Percentiles rank a stretch among this genome's conserved stretches.
These are phyloP conservation scores for Lepidurus couesii DNA, from an alignment of 1,140 invertebrate genomes.

Conservation along the genomic window DNA sequence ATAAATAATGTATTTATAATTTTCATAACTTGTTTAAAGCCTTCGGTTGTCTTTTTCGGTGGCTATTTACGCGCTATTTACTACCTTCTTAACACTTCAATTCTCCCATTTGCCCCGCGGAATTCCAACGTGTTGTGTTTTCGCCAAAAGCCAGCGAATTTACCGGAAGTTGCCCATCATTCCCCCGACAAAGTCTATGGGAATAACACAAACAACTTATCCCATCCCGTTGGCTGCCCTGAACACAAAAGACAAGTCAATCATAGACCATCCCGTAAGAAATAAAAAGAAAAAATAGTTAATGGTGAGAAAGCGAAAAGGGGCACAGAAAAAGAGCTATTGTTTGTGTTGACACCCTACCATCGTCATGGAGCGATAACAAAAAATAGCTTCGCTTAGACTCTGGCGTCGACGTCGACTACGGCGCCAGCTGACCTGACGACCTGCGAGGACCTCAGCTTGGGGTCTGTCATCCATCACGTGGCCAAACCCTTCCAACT, in stretches of 20 bases:
- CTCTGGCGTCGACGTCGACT: neutral
- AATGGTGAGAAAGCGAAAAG: neutral
- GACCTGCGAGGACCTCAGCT: slow-evolving; percentile 9
- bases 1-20: too few relatives aligned
- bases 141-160: too few relatives aligned
- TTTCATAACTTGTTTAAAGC: too few relatives aligned
- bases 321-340: neutral
- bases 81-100: too few relatives aligned
- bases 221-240: neutral
- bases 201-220: neutral
- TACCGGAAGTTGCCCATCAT: too few relatives aligned
- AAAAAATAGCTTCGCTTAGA: neutral
- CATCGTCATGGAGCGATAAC: neutral
- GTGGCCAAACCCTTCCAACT: too few relatives aligned
- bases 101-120: too few relatives aligned
- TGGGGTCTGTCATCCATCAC: neutral
- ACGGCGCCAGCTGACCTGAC: slow-evolving; percentile 4
- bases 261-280: neutral
- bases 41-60: too few relatives aligned
- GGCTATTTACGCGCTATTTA: too few relatives aligned
- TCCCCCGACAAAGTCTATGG: neutral
- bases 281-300: neutral
- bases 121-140: too few relatives aligned
- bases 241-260: neutral
- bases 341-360: neutral